phyloP scores from a whole-genome alignment of 2,113 vertebrate species.

The Passer domesticus region DNA sequence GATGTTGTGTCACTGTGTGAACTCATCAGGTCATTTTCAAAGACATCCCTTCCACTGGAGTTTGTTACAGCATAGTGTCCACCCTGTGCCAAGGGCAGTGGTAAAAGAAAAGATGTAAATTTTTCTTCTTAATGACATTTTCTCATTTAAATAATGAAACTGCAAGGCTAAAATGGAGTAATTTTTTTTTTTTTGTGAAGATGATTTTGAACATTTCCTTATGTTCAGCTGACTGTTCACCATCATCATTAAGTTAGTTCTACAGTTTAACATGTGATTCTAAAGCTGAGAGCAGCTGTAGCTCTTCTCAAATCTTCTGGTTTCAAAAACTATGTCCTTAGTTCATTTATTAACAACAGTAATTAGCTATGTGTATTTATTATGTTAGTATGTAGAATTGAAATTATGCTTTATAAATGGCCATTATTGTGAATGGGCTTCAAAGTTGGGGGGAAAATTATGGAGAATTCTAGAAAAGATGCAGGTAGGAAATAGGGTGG shows the following conservation, averaged over 20 bases:
- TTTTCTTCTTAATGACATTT: not conserved
- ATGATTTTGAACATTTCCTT: not conserved
- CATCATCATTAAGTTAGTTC: not conserved
- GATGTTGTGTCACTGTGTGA: not conserved
- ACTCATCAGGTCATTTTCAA: not conserved
- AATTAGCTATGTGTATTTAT: not conserved
- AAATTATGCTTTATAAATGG: not conserved
- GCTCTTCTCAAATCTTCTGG: not conserved
- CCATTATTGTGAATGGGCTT: not conserved
- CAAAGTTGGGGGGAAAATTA: not conserved
- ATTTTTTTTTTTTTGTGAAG: not conserved
- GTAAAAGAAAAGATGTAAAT: not conserved
- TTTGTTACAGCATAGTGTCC: not conserved
- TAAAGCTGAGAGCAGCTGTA: not conserved
- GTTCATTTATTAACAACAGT: not conserved
- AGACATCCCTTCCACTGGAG: not conserved
- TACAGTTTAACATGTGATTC: not conserved
- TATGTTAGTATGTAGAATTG: not conserved
- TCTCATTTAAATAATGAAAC: not conserved
- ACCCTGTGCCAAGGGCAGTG: not conserved
- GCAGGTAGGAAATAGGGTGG: not conserved
- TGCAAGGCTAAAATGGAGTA: not conserved
- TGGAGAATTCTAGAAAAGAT: not conserved
- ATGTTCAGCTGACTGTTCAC: not conserved
- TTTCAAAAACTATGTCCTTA: not conserved